These are phyloP conservation scores for Myopa testacea DNA, from an alignment of 2,888 invertebrate genomes.

Conservation along the genomic window DNA sequence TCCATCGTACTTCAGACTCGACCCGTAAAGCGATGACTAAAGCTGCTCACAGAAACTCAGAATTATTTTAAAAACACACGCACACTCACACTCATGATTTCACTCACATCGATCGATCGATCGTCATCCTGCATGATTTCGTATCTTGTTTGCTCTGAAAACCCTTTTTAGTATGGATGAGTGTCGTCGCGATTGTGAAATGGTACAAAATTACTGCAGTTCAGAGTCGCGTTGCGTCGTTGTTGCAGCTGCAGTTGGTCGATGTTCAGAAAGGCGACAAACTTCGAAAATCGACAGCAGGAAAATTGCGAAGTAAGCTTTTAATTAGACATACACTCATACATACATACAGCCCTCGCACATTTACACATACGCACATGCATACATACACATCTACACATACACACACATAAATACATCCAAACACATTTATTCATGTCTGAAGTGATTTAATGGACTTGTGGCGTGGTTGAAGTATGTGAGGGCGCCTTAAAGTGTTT, in stretches of 20 bases:
- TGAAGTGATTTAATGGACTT: constrained; percentile 55
- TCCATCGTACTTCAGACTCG: background rate
- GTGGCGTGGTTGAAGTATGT: constrained; percentile 48
- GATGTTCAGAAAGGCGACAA: background rate
- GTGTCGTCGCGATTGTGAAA: too few relatives aligned
- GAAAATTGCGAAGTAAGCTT: too few relatives aligned
- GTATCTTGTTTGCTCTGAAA: background rate
- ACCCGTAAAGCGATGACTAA: background rate
- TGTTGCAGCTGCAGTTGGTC: background rate
- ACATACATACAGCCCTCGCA: too few relatives aligned
- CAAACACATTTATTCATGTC: too few relatives aligned
- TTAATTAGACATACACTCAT: too few relatives aligned
- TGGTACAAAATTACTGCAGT: too few relatives aligned
- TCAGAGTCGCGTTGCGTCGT: too few relatives aligned
- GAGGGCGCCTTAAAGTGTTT: constrained; percentile 20
- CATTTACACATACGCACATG: too few relatives aligned
- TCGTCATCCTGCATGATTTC: background rate
- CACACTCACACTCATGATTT: background rate
- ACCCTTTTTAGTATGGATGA: background rate
- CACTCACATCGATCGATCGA: too few relatives aligned
- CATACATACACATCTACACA: background rate
- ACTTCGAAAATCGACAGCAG: background rate
- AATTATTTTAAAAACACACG: background rate
- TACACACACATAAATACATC: too few relatives aligned
- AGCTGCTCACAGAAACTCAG: background rate